Percentiles rank a stretch among this genome's conserved stretches.
These are phyloP conservation scores for Gobiocypris rarus DNA, from an alignment of 2,113 vertebrate genomes.

Conservation along the genomic window DNA sequence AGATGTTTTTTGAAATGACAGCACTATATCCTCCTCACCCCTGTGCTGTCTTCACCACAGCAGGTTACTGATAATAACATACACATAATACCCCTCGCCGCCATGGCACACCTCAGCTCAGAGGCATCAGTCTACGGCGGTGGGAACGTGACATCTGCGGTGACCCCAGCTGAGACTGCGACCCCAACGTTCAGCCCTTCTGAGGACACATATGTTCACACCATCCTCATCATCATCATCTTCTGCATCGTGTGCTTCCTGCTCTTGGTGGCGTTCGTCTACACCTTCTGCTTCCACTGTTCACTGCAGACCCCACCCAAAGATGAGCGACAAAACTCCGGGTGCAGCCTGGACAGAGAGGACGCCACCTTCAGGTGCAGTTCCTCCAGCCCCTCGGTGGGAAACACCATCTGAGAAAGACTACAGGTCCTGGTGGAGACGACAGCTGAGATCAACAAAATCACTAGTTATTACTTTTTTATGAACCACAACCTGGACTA, in stretches of 20 bases:
- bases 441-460: no score
- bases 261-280: conserved; percentile 70
- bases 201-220: conserved; percentile 60
- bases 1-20: no score
- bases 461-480: no score
- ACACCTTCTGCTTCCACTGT: conserved; percentile 73
- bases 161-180: not conserved
- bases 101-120: conserved; percentile 42
- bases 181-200: conserved; percentile 24
- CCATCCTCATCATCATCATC: conserved; percentile 67
- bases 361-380: conserved; percentile 72
- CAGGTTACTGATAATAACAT: not conserved
- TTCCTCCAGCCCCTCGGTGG: conserved; percentile 67
- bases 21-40: no score
- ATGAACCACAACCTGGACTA: not conserved
- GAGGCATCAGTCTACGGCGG: not conserved
- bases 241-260: conserved; percentile 74
- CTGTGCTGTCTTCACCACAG: not conserved
- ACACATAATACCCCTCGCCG: not conserved
- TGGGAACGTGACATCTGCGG: not conserved
- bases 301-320: conserved; percentile 59
- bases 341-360: conserved; percentile 66
- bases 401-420: conserved; percentile 67
- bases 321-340: conserved; percentile 21
- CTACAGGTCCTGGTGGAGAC: not conserved